Evolutionary conservation across 2,113 vertebrate species (phyloP).

Genomic region (Malurus cyaneus): DNA sequence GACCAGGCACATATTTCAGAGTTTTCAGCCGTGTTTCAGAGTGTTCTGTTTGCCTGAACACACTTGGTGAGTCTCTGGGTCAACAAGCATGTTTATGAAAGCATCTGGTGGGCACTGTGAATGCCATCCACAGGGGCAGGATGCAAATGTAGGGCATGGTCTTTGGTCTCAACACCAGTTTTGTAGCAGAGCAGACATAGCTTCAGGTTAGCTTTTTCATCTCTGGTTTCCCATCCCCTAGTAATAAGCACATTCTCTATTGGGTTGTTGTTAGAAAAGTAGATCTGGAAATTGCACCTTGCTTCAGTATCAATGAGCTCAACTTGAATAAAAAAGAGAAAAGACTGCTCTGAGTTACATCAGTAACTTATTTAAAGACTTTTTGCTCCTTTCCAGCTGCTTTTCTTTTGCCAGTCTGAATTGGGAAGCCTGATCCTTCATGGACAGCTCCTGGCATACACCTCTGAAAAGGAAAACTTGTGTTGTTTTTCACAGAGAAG

Average conservation of each 20-base stretch:
- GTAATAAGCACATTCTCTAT: neutral
- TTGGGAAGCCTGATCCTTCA: neutral
- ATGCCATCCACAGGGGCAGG: neutral
- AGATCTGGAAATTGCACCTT: neutral
- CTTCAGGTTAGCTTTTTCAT: neutral
- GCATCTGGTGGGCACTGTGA: neutral
- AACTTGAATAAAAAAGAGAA: neutral
- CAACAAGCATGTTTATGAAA: constrained; percentile 8
- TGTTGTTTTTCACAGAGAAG: neutral
- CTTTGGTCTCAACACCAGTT: neutral
- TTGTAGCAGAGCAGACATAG: neutral
- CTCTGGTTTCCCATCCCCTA: neutral
- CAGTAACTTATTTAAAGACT: neutral
- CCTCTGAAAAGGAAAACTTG: neutral
- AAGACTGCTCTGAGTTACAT: neutral
- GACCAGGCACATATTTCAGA: neutral
- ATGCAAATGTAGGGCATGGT: neutral
- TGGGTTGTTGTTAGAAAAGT: neutral
- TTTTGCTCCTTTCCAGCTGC: neutral
- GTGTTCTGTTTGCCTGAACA: neutral
- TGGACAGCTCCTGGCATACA: fast-evolving
- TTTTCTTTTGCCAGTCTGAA: neutral
- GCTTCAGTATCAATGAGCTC: neutral
- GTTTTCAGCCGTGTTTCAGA: neutral
- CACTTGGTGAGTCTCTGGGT: neutral